Evolutionary conservation across 2,113 vertebrate genomes (phyloP), one percentile per base, ranked within the genome.

Genomic region (Oreochromis aureus): DNA sequence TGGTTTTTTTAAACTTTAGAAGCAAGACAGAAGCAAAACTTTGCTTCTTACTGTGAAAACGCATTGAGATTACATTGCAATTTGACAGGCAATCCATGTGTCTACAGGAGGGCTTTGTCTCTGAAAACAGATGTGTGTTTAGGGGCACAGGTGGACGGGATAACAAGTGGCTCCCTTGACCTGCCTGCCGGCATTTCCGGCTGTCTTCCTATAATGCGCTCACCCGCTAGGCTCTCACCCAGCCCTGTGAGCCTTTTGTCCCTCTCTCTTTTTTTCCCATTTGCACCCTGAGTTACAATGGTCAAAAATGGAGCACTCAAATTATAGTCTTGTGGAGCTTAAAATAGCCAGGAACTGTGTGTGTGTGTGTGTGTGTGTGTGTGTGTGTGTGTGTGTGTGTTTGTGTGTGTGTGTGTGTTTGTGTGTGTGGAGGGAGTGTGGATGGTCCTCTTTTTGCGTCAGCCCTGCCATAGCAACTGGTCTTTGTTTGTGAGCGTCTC

Each of bases 381-480:
- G 81, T 92, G 59, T 79, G 61, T 89, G 80, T 86, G 27, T 82
- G 53, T 22, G 19, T 54, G 82, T 79, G 61, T 89, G 80, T 86
- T 22, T 82, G 53, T 22, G 19, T 54, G 82, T 56, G 85, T 30
- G 6, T 56, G 11, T 56, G 24, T 58, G 55, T 58, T 27, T 27
- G 24, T 36, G 59, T 63, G 59, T 36, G 59, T 63, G 30, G 41
- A 69, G 76, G 32, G 80, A 86, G 78, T 53, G 82, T n/a, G 78
- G 85, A 82, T 41, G 81, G 84, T 81, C 81, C 16, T 87, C 63
- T 79, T 84, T 90, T 91, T 95, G 92, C 91, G 87, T 95, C 95
- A 96, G 86, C 89, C 86, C 89, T 94, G 90, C 94, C 96, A 96
- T 96, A 94, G 94, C 93, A 96, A 96, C 96, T 71, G 11, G 87